Evolutionary conservation across 2,888 invertebrate genomes (phyloP).

Genomic region (Troides helena): DNA sequence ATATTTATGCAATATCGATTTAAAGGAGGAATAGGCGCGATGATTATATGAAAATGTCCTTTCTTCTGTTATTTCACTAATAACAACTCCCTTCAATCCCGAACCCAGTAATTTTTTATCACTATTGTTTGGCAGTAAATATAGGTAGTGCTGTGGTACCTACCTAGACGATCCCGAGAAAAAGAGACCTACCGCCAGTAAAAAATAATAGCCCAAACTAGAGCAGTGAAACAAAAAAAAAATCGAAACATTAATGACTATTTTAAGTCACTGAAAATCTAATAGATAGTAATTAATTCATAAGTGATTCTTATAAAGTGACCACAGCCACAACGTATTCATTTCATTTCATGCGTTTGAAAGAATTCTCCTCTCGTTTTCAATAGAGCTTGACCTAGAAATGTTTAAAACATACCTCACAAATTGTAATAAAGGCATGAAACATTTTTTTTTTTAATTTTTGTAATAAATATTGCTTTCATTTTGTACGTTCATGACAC

Average conservation of each 20-base stretch:
- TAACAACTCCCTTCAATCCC: no score
- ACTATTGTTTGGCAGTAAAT: no score
- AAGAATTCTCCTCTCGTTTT: constrained; percentile 3
- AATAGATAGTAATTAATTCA: neutral
- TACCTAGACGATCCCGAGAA: no score
- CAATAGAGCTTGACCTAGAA: neutral
- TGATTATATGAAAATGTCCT: neutral
- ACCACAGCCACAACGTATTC: neutral
- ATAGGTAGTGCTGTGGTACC: no score
- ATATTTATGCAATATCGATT: no score
- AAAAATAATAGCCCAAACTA: no score
- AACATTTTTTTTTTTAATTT: neutral
- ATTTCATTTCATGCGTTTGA: neutral
- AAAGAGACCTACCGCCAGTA: no score
- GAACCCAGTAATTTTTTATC: no score
- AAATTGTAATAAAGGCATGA: neutral
- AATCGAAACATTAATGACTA: no score
- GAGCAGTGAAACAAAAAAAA: no score
- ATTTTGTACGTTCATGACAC: neutral
- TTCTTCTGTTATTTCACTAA: no score
- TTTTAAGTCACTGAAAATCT: no score
- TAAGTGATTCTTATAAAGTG: neutral
- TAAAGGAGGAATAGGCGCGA: neutral
- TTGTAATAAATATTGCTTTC: constrained; percentile 4
- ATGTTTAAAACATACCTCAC: constrained; percentile 3